Evolutionary conservation across 2,113 vertebrate species (phyloP), one percentile per base, ranked within the genome.

Genomic region (Brachionichthys hirsutus): DNA sequence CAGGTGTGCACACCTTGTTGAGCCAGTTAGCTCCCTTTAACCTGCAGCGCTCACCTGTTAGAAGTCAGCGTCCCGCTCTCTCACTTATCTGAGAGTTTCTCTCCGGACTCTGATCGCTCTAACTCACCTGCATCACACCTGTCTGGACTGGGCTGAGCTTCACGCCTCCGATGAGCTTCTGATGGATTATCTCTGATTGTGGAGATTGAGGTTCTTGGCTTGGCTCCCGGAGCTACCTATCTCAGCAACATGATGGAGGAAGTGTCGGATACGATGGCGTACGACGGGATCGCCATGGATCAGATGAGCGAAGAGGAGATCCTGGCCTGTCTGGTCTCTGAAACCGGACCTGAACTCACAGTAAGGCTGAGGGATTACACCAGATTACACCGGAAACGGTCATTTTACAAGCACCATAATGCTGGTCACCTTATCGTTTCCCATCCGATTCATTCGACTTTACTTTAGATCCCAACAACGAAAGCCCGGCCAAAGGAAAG

Each of bases 181-280:
- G 24, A 30, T 30, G 24, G 24, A 30, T 30, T 30, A 30, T 6
- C 24, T 30, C 24, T 6, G 24, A 30, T 30, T 30, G 2, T 36
- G 30, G 18, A 2, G 15, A 4, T 16, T 41, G 34, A 4, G 30
- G 36, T 30, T 19, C 35, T 38, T 38, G 41, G 41, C 41, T 50
- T 17, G 8, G 60, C 66, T 57, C 20, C 12, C 0, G 12, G 8
- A 54, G 38, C 52, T 41, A 56, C 15, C 49, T 7, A 56, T 66
- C 18, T 11, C 41, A 69, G 42, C 83, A 94, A 70, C 62, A 98
- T 98, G 95, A 97, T 98, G 95, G 91, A 98, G 86, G 95, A 98
- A 77, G 54, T 98, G 86, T 94, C 94, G 44, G 89, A 94, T 40
- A 84, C 73, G 72, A 90, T 92, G 81, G 92, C 93, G 2, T 93